phyloP scores from a whole-genome alignment of 2,888 invertebrate species.

The Hetaerina titia region DNA sequence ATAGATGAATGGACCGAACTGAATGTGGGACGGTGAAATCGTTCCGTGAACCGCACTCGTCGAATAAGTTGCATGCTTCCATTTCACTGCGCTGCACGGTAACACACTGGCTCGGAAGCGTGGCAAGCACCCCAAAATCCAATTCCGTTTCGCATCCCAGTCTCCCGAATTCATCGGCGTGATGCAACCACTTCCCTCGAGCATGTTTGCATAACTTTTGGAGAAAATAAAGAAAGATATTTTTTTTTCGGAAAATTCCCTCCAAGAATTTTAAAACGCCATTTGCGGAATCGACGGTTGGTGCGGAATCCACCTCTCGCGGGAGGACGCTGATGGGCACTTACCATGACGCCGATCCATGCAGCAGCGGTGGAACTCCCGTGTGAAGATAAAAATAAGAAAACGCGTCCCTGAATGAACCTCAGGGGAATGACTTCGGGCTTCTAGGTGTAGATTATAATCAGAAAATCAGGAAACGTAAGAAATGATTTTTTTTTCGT shows the following conservation, averaged over 20 bases:
- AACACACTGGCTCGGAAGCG: no score
- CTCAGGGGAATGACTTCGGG: not conserved
- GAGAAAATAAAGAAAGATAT: not conserved
- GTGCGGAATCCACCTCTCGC: not conserved
- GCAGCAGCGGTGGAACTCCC: not conserved
- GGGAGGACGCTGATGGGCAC: not conserved
- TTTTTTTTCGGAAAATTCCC: no score
- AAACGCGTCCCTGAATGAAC: not conserved
- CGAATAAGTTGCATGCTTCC: no score
- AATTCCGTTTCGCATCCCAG: no score
- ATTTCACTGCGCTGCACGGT: no score
- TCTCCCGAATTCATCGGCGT: no score
- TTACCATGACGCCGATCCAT: not conserved
- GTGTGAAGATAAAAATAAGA: not conserved
- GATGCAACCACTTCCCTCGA: no score
- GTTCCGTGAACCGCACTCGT: no score
- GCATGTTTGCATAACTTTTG: not conserved
- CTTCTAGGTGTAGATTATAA: not conserved
- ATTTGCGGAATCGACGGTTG: not conserved
- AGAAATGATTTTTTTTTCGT: not conserved
- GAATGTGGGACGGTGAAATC: no score
- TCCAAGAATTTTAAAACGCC: no score
- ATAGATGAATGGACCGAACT: no score
- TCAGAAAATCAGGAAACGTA: constrained; percentile 9
- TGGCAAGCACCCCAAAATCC: no score